Percentiles rank a stretch among this genome's conserved stretches.
Evolutionary conservation across 1,140 invertebrate genomes (phyloP).

Genomic region (Ephestia elutella): DNA sequence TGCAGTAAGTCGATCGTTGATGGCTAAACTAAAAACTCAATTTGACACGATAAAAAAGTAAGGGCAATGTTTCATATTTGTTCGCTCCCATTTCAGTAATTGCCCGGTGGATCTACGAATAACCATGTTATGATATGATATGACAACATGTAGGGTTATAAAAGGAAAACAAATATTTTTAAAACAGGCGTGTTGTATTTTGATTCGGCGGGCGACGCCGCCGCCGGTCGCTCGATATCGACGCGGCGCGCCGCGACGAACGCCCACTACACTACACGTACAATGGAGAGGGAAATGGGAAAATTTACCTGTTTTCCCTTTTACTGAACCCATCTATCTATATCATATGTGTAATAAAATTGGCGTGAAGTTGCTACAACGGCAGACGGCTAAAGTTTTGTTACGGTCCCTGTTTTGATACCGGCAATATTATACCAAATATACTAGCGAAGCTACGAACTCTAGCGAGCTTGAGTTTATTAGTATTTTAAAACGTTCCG

Average conservation of each 20-base stretch:
- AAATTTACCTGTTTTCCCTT: slow-evolving; percentile 28
- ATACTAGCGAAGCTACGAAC: too few species aligned
- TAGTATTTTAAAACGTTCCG: too few species aligned
- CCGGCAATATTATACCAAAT: too few species aligned
- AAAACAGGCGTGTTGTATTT: slow-evolving; percentile 32
- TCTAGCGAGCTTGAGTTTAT: too few species aligned
- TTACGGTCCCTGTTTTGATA: too few species aligned
- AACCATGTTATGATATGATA: background rate
- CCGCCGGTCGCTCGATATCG: slow-evolving; percentile 27
- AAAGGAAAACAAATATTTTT: slow-evolving; percentile 39
- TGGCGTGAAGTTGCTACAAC: background rate
- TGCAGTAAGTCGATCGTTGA: too few species aligned
- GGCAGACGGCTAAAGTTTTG: background rate
- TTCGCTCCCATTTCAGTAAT: too few species aligned
- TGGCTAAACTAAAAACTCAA: too few species aligned
- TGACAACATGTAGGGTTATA: background rate
- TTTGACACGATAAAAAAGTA: too few species aligned
- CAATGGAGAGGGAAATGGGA: slow-evolving; percentile 22
- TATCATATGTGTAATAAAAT: slow-evolving; percentile 6
- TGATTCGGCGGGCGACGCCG: slow-evolving; percentile 22
- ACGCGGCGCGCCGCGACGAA: slow-evolving; percentile 13
- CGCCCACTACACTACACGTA: slow-evolving; percentile 12
- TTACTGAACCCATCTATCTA: slow-evolving; percentile 8
- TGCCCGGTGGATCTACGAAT: background rate
- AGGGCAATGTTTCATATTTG: too few species aligned